These are phyloP conservation scores for Fopius arisanus DNA, from an alignment of 1,140 invertebrate species.

Conservation along the genomic window DNA sequence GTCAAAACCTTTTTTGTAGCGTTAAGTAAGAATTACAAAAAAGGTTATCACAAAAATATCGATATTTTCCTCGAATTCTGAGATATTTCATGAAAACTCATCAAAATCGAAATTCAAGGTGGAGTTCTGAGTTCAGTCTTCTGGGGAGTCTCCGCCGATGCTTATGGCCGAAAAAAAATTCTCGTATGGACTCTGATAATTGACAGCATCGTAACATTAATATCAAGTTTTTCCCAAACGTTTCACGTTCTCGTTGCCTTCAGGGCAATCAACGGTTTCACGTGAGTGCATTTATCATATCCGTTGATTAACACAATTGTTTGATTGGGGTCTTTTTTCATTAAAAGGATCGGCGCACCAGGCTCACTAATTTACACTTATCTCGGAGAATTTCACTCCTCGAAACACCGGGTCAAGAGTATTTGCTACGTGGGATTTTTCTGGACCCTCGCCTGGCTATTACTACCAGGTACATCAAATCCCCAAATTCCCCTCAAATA, in stretches of 20 bases:
- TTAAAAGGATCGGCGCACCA: constrained; percentile 65
- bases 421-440: constrained; percentile 71
- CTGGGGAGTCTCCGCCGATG: constrained; percentile 74
- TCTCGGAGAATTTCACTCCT: constrained; percentile 71
- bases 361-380: constrained; percentile 72
- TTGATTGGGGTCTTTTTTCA: constrained; percentile 14
- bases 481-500: neutral
- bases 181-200: constrained; percentile 70
- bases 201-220: constrained; percentile 67
- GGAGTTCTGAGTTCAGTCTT: constrained; percentile 68
- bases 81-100: too few species aligned
- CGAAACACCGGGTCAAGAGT: constrained; percentile 65
- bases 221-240: constrained; percentile 63
- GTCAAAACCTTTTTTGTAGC: too few species aligned
- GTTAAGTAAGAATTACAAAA: too few species aligned
- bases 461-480: constrained; percentile 65
- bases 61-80: too few species aligned
- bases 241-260: constrained; percentile 65
- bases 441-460: constrained; percentile 70
- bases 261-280: constrained; percentile 67
- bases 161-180: constrained; percentile 70
- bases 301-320: neutral
- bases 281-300: constrained; percentile 58
- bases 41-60: too few species aligned
- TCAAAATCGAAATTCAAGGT: constrained; percentile 52